Evolutionary conservation across 2,113 vertebrate genomes (phyloP), one percentile per base, ranked within the genome.

Genomic region (Siniperca chuatsi): DNA sequence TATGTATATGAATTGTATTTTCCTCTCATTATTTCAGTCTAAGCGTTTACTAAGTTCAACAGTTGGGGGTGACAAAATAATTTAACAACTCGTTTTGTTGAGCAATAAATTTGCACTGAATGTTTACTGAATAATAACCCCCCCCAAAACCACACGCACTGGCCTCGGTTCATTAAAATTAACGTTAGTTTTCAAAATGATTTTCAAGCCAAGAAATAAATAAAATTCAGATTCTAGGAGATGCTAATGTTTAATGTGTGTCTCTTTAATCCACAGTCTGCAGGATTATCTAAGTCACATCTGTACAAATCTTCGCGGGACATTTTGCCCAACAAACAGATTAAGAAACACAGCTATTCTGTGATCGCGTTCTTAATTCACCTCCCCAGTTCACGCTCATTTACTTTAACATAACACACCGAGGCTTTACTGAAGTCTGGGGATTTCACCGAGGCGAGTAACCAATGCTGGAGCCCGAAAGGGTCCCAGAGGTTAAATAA

Each of bases 401-500:
- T 89, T 71, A 71, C 82, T 87, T 77, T 75, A 80, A 73, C 81
- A 85, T 33, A 93, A 90, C 87, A 90, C 89, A 78, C 64, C 0
- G 82, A 64, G 85, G 87, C 66, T 93, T 89, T 89, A 88, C 67
- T 80, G 33, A 91, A 89, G 88, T 81, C 90, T 70, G 90, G 87
- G 87, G 89, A 86, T 92, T 91, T 91, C 83, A 80, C 57, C 78
- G 64, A 85, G 83, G 80, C 82, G 74, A 87, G 86, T 8, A 81
- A 61, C 54, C 94, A 94, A 94, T 92, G 96, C 96, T 96, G 96
- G 97, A 98, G 97, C 94, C 93, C 66, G 68, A 75, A 60, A 68
- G 87, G 97, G 96, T 97, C 97, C 91, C 91, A 87, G 95, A 95
- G 97, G 97, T 99, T 97, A 99, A 96, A 95, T 84, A 98, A 98